Conservation (phyloP, 1,140 invertebrate species). For the Lucilia cuprina region DNA sequence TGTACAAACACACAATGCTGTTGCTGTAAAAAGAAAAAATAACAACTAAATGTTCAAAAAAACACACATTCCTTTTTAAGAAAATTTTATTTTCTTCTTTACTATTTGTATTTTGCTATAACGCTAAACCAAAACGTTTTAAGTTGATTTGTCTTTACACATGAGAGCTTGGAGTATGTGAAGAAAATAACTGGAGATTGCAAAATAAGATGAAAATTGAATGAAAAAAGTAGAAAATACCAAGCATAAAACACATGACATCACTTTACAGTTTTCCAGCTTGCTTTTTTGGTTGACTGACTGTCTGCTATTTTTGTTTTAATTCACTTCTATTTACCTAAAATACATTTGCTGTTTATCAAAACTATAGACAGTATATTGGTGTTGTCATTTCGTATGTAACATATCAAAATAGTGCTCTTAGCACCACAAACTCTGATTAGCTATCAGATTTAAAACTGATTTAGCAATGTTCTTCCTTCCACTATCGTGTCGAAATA, state of each 20-base stretch:
- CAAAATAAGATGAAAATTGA: not conserved
- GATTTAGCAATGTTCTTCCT: too few species aligned
- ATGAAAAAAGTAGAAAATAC: not conserved
- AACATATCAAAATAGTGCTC: too few species aligned
- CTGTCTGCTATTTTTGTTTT: not conserved
- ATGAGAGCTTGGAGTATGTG: not conserved
- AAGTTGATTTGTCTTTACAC: slow-evolving; percentile 17
- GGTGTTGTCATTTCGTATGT: too few species aligned
- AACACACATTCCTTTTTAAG: not conserved
- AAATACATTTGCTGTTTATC: not conserved
- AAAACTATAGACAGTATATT: too few species aligned
- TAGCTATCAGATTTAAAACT: too few species aligned
- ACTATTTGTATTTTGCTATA: not conserved
- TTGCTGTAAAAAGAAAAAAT: too few species aligned
- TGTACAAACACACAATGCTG: too few species aligned
- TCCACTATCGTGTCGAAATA: too few species aligned
- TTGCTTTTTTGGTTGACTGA: not conserved
- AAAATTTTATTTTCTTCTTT: not conserved
- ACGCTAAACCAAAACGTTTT: slow-evolving; percentile 4
- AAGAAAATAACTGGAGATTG: not conserved
- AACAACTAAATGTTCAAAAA: too few species aligned
- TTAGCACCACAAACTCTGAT: too few species aligned
- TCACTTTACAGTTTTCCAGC: not conserved
- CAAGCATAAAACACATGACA: not conserved
- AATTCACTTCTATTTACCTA: not conserved